Conservation (phyloP, 2,888 invertebrate genomes). For the Perizoma flavofasciatum region DNA sequence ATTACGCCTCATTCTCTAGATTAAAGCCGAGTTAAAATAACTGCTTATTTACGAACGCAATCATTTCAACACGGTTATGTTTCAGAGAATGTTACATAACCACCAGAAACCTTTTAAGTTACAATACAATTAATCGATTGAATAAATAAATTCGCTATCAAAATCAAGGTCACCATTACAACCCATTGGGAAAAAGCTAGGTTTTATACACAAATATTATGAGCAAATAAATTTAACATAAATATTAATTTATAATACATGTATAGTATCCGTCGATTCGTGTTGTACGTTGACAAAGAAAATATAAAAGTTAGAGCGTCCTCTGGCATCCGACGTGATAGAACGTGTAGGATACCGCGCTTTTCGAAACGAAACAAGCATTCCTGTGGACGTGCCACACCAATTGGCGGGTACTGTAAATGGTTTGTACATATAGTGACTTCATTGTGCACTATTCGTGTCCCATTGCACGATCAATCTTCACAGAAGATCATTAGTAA, state of each 20-base stretch:
- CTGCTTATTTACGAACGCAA: no score
- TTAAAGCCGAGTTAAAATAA: no score
- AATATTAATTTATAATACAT: slow-evolving; percentile 27
- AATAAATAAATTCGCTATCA: slow-evolving; percentile 67
- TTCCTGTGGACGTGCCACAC: slow-evolving; percentile 1
- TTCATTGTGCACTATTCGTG: slow-evolving; percentile 69
- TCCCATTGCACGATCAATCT: slow-evolving; percentile 17
- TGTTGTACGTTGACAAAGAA: slow-evolving; percentile 8
- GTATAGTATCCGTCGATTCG: slow-evolving; percentile 17
- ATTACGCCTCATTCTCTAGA: no score
- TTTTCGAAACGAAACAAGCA: no score
- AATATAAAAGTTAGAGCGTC: not conserved
- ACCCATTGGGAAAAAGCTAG: slow-evolving; percentile 32
- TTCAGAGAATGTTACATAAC: no score
- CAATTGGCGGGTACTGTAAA: slow-evolving; percentile 41
- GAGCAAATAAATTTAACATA: slow-evolving; percentile 48
- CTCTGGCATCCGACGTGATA: not conserved
- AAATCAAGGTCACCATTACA: slow-evolving; percentile 79
- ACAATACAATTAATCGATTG: slow-evolving; percentile 27
- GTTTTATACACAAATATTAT: slow-evolving; percentile 39
- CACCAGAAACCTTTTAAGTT: not conserved
- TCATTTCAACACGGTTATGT: no score
- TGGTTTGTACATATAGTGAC: slow-evolving; percentile 81
- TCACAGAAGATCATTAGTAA: slow-evolving; percentile 23
- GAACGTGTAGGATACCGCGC: no score